Percentiles rank a stretch among this genome's conserved stretches.
These are phyloP conservation scores for Aromia moschata DNA, from an alignment of 2,888 invertebrate genomes.

Conservation along the genomic window DNA sequence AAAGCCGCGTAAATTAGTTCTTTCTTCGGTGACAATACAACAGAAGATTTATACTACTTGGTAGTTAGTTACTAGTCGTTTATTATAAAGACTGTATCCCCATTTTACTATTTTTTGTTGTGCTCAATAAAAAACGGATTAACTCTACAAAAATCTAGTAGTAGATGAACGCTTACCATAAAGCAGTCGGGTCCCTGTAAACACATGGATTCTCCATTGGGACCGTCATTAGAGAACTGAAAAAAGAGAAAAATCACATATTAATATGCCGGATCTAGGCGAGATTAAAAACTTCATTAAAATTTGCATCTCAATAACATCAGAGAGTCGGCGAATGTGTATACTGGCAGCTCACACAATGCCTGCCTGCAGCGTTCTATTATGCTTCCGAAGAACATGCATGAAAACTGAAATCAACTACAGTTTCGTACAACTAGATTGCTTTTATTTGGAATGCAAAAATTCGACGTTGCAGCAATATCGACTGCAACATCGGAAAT, in stretches of 20 bases:
- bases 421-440: conserved; percentile 18
- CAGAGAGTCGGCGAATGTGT: conserved; percentile 19
- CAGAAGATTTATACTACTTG: too few species aligned
- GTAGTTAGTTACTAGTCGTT: too few species aligned
- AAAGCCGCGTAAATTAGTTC: too few species aligned
- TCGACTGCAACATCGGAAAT: neutral
- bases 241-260: conserved; percentile 61
- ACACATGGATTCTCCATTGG: conserved; percentile 73
- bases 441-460: conserved; percentile 24
- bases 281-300: conserved; percentile 49
- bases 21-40: too few species aligned
- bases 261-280: conserved; percentile 40
- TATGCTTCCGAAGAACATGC: conserved; percentile 29
- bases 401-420: conserved; percentile 31
- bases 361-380: conserved; percentile 32
- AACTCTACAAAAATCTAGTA: too few species aligned
- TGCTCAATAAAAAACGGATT: too few species aligned
- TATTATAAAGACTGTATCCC: too few species aligned
- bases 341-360: conserved; percentile 38
- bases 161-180: conserved; percentile 68
- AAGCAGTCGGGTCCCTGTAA: conserved; percentile 77
- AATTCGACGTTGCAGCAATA: conserved; percentile 16
- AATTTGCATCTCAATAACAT: conserved; percentile 48
- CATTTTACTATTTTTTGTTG: too few species aligned
- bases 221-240: conserved; percentile 72